Conservation (phyloP, 2,797 vertebrate species). For the Sparus aurata region DNA sequence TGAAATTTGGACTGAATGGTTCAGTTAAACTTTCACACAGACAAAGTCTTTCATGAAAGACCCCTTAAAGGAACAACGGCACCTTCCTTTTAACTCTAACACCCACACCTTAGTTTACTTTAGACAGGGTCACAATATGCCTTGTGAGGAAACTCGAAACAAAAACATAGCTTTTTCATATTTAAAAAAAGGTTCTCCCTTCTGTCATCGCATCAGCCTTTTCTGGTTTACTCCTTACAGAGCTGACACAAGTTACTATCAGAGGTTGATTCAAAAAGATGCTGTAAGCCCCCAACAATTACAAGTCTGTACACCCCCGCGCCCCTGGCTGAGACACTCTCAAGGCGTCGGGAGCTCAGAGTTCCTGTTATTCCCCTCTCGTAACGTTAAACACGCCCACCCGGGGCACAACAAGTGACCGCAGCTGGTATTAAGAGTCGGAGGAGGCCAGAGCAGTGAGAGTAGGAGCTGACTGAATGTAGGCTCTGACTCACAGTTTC, state of each 20-base stretch:
- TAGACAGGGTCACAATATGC: background rate
- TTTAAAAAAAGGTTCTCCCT: background rate
- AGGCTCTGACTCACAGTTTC: constrained; percentile 72
- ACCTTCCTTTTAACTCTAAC: background rate
- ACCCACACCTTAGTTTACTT: constrained; percentile 36
- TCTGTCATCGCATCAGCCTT: background rate
- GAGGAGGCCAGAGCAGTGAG: constrained; percentile 52
- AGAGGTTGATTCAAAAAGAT: background rate
- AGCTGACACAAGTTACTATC: constrained; percentile 13
- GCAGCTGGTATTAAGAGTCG: constrained; percentile 51
- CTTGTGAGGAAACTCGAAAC: background rate
- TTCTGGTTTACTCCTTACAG: background rate
- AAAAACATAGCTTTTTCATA: background rate
- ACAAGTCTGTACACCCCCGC: background rate
- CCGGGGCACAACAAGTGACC: constrained; percentile 43
- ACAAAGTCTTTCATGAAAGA: background rate
- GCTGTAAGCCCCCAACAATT: constrained; percentile 3
- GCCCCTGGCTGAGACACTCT: constrained; percentile 6
- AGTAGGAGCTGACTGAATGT: constrained; percentile 63
- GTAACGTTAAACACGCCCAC: constrained; percentile 43
- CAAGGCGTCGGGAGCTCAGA: constrained; percentile 32
- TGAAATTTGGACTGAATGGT: constrained; percentile 1
- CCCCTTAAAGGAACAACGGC: constrained; percentile 13
- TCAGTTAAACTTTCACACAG: background rate
- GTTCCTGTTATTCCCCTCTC: constrained; percentile 73